Evolutionary conservation across 1,140 invertebrate species (phyloP), one percentile per base, ranked within the genome.

Genomic region (Euura lappo): DNA sequence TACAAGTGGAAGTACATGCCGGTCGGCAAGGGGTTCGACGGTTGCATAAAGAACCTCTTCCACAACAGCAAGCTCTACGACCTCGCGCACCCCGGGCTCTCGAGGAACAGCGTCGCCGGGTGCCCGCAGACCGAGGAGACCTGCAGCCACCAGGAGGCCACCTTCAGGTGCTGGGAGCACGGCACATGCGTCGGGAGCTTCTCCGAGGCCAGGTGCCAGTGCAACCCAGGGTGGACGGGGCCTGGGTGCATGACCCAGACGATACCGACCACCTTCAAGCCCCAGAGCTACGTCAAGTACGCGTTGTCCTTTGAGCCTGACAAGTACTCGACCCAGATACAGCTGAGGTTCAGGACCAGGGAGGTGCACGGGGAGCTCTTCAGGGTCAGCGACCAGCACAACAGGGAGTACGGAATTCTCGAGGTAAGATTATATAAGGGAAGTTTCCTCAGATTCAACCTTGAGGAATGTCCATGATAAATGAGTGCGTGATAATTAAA

Each of bases 41-140:
- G 98, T 6, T 99, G 98, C 85, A 96, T 99, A 45, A 91, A 95
- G 75, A 98, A 99, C 84, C 88, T 99, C 10, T 94, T 98, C 79
- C 97, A 99, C 83, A 99, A 99, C 82, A 98, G 97, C 79, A 95
- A 97, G 90, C 85, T 98, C 4, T 98, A 98, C 84, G 97, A 99
- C 83, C 88, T 98, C 67, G 95, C 95, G 0, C 93, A 96, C 86
- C 94, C 96, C 10, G 95, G 96, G 5, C 86, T 97, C 11, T 94
- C 94, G 0, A 88, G 94, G 72, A 94, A 96, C 81, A 97, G 95
- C 75, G 91, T 93, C 0, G 93, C 95, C 1, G 96, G 96, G 1
- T 99, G 97, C 85, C 93, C 94, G 0, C 95, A 95, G 79, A 96
- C 97, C 6, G 97, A 98, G 80, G 94, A 96, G 80, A 91, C 95